These are phyloP conservation scores for Capitella teleta DNA, from an alignment of 1,140 invertebrate species.

Conservation along the genomic window DNA sequence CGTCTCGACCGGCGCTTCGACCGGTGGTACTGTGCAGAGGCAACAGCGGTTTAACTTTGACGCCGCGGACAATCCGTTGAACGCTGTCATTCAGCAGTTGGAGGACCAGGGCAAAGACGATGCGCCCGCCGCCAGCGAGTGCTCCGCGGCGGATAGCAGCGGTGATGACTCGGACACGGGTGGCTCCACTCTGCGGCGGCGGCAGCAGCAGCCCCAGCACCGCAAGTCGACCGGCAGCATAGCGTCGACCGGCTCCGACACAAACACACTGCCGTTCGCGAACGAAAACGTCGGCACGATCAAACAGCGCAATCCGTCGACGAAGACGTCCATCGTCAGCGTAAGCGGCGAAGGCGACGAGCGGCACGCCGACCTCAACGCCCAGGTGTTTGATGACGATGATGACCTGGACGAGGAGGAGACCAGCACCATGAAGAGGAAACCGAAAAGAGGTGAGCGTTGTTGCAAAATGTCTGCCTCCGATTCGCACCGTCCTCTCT, in stretches of 20 bases:
- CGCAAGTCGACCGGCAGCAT: conserved; percentile 27
- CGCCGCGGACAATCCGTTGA: background rate
- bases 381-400: background rate
- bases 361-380: background rate
- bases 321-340: conserved; percentile 1
- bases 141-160: too few relatives aligned
- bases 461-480: too few relatives aligned
- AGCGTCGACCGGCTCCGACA: conserved; percentile 68
- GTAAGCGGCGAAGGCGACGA: background rate
- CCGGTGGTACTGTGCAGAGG: too few relatives aligned
- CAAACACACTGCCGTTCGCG: conserved; percentile 92
- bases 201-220: conserved; percentile 3
- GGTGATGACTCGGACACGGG: background rate
- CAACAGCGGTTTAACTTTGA: too few relatives aligned
- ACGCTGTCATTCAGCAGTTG: background rate
- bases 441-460: too few relatives aligned
- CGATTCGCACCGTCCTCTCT: too few relatives aligned
- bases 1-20: too few relatives aligned
- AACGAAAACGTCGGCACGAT: conserved; percentile 98
- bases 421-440: background rate
- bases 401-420: too few relatives aligned
- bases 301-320: conserved; percentile 53
- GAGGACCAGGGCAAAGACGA: background rate
- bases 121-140: too few relatives aligned
- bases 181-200: background rate